Evolutionary conservation across 1,140 invertebrate genomes (phyloP), one percentile per base, ranked within the genome.

Genomic region (Diorhabda elongata): DNA sequence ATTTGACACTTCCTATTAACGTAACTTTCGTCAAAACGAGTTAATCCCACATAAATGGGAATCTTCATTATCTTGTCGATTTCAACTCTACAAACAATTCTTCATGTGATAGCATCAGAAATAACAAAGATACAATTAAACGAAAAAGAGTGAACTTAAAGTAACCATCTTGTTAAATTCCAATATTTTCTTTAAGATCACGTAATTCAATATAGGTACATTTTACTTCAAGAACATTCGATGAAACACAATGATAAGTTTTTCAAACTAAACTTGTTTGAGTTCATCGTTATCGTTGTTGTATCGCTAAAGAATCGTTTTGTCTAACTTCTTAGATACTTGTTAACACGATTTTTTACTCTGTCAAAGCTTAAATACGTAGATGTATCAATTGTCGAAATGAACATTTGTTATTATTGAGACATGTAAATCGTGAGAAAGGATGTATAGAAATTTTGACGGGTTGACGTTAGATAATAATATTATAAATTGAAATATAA

Each of bases 281-380:
- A n/a, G 47, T 52, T 52, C 47, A 6, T 52, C 47, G 26, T 52
- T 52, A 52, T 52, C 47, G 6, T 52, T 2, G 47, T 52, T 52
- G 47, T 52, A 52, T 52, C 47, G 47, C 6, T 6, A n/a, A 52
- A n/a, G n/a, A 6, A 52, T 52, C 47, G n/a, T 52, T 52, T 52
- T 52, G 47, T 52, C 47, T 52, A 52, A 52, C 47, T 52, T 52
- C 47, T 52, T 52, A 6, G 47, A 52, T 52, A 52, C 6, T 52
- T 52, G 47, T 52, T 52, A 52, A 52, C 47, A 52, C 47, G 47
- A 52, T 52, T 52, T 52, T 52, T 52, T 52, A 52, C 47, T 52
- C 47, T 52, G 47, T 52, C 47, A 52, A 52, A 52, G 47, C 47
- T 52, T 52, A n/a, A n/a, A 52, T n/a, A 52, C n/a, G 47, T 52